Conservation (phyloP, 2,888 invertebrate species). For the Chesias legatella region DNA sequence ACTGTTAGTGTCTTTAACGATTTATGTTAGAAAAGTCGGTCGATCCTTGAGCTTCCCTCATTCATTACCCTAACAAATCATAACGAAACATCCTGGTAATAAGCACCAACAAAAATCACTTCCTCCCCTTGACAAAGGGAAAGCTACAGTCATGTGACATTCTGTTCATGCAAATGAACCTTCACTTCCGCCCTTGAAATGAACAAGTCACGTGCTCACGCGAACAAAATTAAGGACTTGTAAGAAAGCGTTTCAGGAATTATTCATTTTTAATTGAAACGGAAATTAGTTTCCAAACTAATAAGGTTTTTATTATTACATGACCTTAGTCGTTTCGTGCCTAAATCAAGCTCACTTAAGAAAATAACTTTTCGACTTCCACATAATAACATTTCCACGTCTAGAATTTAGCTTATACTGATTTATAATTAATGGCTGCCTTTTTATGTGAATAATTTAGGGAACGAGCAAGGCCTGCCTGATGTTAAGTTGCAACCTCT, state of each 20-base stretch:
- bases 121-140: constrained; percentile 24
- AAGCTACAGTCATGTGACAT: constrained; percentile 24
- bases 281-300: constrained; percentile 11
- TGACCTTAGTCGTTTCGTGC: neutral
- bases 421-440: too few relatives aligned
- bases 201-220: constrained; percentile 25
- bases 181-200: constrained; percentile 29
- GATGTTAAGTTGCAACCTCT: too few relatives aligned
- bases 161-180: constrained; percentile 22
- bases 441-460: too few relatives aligned
- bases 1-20: too few relatives aligned
- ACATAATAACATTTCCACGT: neutral
- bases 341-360: neutral
- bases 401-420: neutral
- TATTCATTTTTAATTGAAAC: constrained; percentile 9
- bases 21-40: too few relatives aligned
- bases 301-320: constrained; percentile 5
- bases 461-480: too few relatives aligned
- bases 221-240: constrained; percentile 13
- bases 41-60: too few relatives aligned
- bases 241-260: constrained; percentile 4
- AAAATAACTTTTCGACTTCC: too few relatives aligned
- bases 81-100: neutral
- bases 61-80: too few relatives aligned
- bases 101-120: neutral